A percentile compares a stretch with the other conserved stretches of the same genome.
Evolutionary conservation across 2,113 vertebrate genomes (phyloP).

Genomic region (Rynchops niger): DNA sequence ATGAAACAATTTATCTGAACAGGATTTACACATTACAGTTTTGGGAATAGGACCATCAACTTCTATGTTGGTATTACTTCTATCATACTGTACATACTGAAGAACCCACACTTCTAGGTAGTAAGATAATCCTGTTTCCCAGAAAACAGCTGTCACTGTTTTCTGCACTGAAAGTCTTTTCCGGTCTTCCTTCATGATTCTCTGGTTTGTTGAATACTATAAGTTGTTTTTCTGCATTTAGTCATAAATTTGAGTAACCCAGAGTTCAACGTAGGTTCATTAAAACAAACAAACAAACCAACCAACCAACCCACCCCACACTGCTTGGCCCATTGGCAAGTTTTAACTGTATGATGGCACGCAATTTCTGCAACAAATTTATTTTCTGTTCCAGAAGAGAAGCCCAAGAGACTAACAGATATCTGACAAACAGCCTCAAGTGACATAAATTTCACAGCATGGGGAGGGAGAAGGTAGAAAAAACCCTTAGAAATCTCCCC

Average conservation of each 20-base stretch:
- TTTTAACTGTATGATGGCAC: neutral
- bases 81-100: neutral
- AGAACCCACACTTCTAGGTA: neutral
- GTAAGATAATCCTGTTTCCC: neutral
- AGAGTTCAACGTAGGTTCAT: neutral
- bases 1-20: neutral
- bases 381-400: neutral
- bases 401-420: neutral
- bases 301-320: neutral
- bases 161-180: neutral
- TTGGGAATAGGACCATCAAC: neutral
- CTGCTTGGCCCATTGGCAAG: neutral
- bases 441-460: neutral
- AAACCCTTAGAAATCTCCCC: neutral
- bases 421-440: neutral
- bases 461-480: neutral
- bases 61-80: neutral
- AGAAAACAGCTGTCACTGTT: neutral
- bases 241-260: neutral
- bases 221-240: neutral
- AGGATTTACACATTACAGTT: neutral
- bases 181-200: neutral
- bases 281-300: neutral
- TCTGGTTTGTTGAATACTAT: neutral
- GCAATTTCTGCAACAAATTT: neutral